Evolutionary conservation across 2,113 vertebrate genomes (phyloP).

Genomic region (Protobothrops mucrosquamatus): DNA sequence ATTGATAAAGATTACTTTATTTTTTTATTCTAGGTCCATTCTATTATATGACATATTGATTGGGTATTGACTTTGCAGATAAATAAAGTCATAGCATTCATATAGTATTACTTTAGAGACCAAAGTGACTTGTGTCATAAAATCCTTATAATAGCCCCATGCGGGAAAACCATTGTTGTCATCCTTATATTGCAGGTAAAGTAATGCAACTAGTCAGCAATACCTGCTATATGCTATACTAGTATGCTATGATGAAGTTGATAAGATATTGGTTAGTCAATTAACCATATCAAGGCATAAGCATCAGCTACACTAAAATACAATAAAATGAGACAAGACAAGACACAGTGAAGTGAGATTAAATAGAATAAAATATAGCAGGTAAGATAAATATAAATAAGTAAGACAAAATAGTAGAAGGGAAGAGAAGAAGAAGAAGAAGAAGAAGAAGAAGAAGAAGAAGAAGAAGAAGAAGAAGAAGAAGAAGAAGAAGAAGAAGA

Average conservation of each 20-base stretch:
- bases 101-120: neutral
- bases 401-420: neutral
- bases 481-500: too few relatives aligned
- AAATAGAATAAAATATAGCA: neutral
- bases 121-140: neutral
- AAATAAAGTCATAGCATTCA: neutral
- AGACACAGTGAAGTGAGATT: neutral
- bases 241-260: neutral
- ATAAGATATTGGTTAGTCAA: neutral
- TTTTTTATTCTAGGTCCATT: neutral
- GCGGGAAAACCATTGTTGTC: neutral
- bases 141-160: neutral
- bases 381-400: neutral
- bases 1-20: neutral
- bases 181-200: neutral
- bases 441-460: too few relatives aligned
- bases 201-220: neutral
- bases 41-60: neutral
- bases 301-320: neutral
- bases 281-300: neutral
- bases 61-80: neutral
- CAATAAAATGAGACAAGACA: neutral
- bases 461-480: neutral
- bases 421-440: too few relatives aligned
- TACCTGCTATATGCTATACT: neutral